Base-by-base conservation (phyloP, 2,113 vertebrate genomes). In the Atractosteus spatula region DNA sequence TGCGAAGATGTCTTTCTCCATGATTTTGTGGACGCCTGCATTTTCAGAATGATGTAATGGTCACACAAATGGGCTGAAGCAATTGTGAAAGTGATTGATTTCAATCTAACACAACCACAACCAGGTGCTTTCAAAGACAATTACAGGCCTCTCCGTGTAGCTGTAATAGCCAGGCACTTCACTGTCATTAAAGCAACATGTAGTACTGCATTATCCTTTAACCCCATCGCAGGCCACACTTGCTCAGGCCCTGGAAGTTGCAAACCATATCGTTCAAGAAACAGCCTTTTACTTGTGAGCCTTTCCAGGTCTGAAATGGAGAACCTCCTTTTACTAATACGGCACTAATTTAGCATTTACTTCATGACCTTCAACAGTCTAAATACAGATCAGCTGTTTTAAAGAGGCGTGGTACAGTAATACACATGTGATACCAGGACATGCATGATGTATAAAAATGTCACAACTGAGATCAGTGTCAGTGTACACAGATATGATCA, bases 71-170 rank as follows among this genome's bases (percentile, higher is more conserved):
- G 66, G 76, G 16, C 71, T 69, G 56, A 57, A 74, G 70, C 81
- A 70, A 85, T 78, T 78, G 77, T 88, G 86, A 90, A 92, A 91
- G 86, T 93, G 92, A 94, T 91, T 92, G 91, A 94, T 94, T 94
- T 91, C 89, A 91, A 89, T 87, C 89, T 88, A 85, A 91, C 86
- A 85, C 84, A 84, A 85, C 85, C 85, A 91, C 84, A 88, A 93
- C 89, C 91, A 93, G 92, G 91, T 93, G 90, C 93, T 95, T 92
- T 94, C 91, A 94, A 88, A 93, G 88, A 92, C 90, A 93, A 92
- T 94, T 94, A 92, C 74, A 88, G 88, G 83, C 82, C 85, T 89
- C 86, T 90, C 86, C 80, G 78, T 92, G 86, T 91, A 87, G 78
- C 85, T 83, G 84, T 89, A 90, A 91, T 89, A 87, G 77, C 83